Evolutionary conservation across 2,113 vertebrate genomes (phyloP).

Genomic region (Rhabdomys dilectus): DNA sequence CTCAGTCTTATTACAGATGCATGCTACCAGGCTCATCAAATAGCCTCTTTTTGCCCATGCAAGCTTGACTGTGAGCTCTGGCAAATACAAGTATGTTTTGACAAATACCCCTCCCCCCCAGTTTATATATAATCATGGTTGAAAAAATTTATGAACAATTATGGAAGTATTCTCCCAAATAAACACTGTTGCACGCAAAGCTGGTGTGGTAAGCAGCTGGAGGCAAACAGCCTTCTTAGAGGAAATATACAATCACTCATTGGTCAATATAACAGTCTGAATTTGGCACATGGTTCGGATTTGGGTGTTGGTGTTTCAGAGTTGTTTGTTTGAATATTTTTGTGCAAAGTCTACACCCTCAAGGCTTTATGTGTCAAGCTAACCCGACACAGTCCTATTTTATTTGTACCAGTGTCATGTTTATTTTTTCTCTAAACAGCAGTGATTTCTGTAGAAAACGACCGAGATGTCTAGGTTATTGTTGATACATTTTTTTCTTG

Average conservation of each 20-base stretch:
- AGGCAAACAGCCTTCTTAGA: not conserved
- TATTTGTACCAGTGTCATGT: not conserved
- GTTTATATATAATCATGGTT: not conserved
- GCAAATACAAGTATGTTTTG: not conserved
- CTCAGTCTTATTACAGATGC: not conserved
- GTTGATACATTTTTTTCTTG: not conserved
- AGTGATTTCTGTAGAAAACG: slow-evolving; percentile 40
- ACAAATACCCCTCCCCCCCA: not conserved
- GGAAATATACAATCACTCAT: not conserved
- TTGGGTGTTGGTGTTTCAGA: not conserved
- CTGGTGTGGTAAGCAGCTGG: fast-evolving
- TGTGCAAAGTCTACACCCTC: not conserved
- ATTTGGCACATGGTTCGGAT: not conserved
- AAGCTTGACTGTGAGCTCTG: not conserved
- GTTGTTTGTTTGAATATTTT: slow-evolving; percentile 33
- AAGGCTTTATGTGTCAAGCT: not conserved
- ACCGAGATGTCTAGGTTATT: not conserved
- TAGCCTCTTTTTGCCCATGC: not conserved
- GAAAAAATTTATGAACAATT: not conserved
- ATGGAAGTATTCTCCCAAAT: not conserved
- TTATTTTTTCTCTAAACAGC: slow-evolving; percentile 17
- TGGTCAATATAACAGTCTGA: not conserved
- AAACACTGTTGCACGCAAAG: not conserved
- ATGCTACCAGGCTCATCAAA: not conserved
- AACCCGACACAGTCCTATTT: slow-evolving; percentile 12